These are phyloP conservation scores for Steinernema hermaphroditum DNA, from an alignment of 2,888 invertebrate species.

Conservation along the genomic window DNA sequence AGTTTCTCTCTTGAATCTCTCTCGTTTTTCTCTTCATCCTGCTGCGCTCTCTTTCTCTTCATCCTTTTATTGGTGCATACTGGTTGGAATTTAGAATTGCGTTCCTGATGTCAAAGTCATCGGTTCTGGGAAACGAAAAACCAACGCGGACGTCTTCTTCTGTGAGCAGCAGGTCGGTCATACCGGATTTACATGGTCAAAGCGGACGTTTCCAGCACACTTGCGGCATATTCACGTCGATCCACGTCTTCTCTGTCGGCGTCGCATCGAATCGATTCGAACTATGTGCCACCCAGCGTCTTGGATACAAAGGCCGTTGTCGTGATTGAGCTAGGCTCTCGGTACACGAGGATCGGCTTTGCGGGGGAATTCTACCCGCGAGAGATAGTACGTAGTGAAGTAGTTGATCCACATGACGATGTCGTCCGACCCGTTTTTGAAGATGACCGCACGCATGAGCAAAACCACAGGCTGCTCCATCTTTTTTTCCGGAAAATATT, in stretches of 20 bases:
- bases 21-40: too few relatives aligned
- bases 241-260: conserved; percentile 21
- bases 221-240: background rate
- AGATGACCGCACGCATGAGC: background rate
- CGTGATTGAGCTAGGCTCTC: conserved; percentile 61
- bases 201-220: too few relatives aligned
- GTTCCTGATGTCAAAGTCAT: background rate
- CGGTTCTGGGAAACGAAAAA: background rate
- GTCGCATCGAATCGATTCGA: background rate
- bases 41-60: too few relatives aligned
- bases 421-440: background rate
- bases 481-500: conserved; percentile 33
- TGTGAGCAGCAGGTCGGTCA: background rate
- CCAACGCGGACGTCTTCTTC: background rate
- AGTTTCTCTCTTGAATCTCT: too few relatives aligned
- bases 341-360: conserved; percentile 58
- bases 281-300: background rate
- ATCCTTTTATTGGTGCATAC: too few relatives aligned
- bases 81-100: too few relatives aligned
- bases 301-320: conserved; percentile 45
- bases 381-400: conserved; percentile 45
- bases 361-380: conserved; percentile 57
- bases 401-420: conserved; percentile 36
- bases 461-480: conserved; percentile 1
- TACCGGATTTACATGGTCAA: background rate